A percentile compares a stretch with the other conserved stretches of the same genome.
These are phyloP conservation scores for Tympanoctomys barrerae DNA, from an alignment of 2,797 vertebrate genomes.

Conservation along the genomic window DNA sequence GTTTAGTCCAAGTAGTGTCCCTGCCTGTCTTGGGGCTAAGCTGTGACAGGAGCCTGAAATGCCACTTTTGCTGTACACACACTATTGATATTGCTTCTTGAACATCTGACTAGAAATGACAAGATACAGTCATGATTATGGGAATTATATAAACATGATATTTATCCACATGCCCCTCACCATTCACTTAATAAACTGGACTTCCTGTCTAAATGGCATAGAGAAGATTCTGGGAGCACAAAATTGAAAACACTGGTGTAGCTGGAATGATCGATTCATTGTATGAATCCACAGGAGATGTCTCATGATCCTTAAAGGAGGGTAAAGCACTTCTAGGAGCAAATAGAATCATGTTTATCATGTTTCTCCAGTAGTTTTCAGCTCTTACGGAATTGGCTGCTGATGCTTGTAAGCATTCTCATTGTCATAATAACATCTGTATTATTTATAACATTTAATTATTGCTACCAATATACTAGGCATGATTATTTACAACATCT, in stretches of 20 bases:
- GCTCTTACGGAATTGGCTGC: neutral
- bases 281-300: neutral
- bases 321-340: neutral
- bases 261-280: slow-evolving; percentile 8
- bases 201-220: neutral
- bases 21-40: neutral
- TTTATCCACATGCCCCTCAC: neutral
- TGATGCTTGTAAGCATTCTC: slow-evolving; percentile 20
- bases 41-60: neutral
- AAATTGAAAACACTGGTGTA: neutral
- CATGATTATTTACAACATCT: neutral
- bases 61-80: neutral
- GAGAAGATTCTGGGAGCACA: neutral
- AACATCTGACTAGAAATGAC: slow-evolving; percentile 16
- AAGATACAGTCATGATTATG: neutral
- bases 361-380: slow-evolving; percentile 31
- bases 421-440: neutral
- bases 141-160: neutral
- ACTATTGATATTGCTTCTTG: neutral
- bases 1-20: neutral
- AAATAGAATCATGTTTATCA: neutral
- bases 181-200: neutral
- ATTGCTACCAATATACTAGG: slow-evolving; percentile 33
- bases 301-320: neutral
- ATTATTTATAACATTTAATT: slow-evolving; percentile 45